Conservation (phyloP, 1,140 invertebrate species). For the Brachionus plicatilis region DNA sequence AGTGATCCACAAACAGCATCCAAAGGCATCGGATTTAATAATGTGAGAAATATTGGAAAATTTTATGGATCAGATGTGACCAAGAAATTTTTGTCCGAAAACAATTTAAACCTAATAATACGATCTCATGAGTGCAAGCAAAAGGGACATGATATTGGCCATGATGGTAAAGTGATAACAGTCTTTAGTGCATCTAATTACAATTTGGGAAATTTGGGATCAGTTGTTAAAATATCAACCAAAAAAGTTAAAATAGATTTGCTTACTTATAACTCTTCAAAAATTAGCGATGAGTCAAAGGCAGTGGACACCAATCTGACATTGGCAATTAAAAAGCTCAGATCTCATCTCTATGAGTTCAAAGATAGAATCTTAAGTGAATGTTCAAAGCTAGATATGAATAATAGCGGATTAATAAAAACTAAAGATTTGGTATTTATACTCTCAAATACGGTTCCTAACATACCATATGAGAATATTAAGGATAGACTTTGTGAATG, state of each 20-base stretch:
- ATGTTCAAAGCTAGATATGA: constrained; percentile 19
- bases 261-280: constrained; percentile 49
- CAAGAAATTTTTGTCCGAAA: constrained; percentile 22
- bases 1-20: constrained; percentile 37
- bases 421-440: not conserved
- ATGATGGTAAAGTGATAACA: constrained; percentile 62
- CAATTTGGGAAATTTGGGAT: constrained; percentile 77
- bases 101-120: constrained; percentile 37
- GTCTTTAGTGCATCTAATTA: constrained; percentile 84
- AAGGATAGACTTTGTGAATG: constrained; percentile 34
- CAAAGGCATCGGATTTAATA: not conserved
- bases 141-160: constrained; percentile 33
- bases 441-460: not conserved
- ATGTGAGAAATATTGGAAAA: constrained; percentile 10
- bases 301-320: constrained; percentile 64
- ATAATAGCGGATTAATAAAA: not conserved
- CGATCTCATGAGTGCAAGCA: constrained; percentile 35
- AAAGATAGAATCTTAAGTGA: constrained; percentile 22
- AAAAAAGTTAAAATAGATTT: constrained; percentile 65
- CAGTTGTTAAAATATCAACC: constrained; percentile 65
- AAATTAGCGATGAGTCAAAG: constrained; percentile 56
- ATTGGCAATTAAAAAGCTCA: constrained; percentile 2
- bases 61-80: constrained; percentile 38
- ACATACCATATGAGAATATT: constrained; percentile 5
- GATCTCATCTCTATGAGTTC: constrained; percentile 50